Evolutionary conservation across 1,140 invertebrate genomes (phyloP), one percentile per base, ranked within the genome.

Genomic region (Bombus impatiens): DNA sequence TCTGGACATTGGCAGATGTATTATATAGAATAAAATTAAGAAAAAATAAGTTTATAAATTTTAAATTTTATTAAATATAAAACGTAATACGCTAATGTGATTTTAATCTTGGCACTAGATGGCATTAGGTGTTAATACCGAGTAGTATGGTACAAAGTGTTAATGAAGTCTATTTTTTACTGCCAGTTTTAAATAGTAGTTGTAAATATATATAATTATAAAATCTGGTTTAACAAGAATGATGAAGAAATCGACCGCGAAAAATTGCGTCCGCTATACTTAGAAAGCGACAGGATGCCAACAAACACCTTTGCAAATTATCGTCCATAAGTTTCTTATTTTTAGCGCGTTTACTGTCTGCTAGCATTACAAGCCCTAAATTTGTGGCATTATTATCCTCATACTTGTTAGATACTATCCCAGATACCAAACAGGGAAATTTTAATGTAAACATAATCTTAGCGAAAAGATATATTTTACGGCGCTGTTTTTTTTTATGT

Each of bases 311-410:
- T 57, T 40, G 28, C 71, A 35, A 67, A 68, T 84, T 70, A 84
- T 84, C 75, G n/a, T 35, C 75, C 65, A 84, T 84, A 84, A 70
- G 53, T 78, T 40, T 78, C n/a, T 37, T 84, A 84, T 84, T 70
- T 70, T 84, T 84, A 84, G 82, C 44, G 37, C 35, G n/a, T 78
- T 70, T n/a, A 78, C 35, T 42, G 22, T 40, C 82, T 84, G 13
- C 75, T 84, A 67, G 35, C 75, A 35, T 84, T 78, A 78, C 82
- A 70, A 22, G 25, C 28, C 18, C 74, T 68, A 42, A 47, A 84
- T 57, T 53, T 82, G 65, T 32, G 1, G 40, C 53, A 40, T 53
- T 71, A 62, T 82, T 37, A 71, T 42, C 18, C 70, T 74, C 37
- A 9, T 53, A 44, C 22, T 53, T 22, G n/a, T 44, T 65, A 65